Conservation (phyloP, 2,797 vertebrate species). For the Ctenochaetus hawaiiensis region DNA sequence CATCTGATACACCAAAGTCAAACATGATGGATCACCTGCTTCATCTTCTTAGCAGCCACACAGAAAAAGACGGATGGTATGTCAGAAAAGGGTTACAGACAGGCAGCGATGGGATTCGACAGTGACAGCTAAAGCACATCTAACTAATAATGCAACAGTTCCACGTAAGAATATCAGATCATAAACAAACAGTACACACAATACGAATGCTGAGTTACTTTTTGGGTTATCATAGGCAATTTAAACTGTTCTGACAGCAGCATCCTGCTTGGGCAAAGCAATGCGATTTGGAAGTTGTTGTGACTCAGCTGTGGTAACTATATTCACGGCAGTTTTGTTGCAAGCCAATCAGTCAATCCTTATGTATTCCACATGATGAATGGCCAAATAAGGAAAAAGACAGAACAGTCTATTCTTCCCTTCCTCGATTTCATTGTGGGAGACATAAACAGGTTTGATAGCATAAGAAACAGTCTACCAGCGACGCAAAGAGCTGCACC, state of each 20-base stretch:
- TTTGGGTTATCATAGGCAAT: neutral
- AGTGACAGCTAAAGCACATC: constrained; percentile 29
- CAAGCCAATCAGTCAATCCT: neutral
- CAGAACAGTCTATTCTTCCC: neutral
- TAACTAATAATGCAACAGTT: constrained; percentile 37
- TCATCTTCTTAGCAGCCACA: neutral
- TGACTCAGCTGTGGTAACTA: neutral
- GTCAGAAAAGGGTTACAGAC: constrained; percentile 31
- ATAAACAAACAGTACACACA: constrained; percentile 13
- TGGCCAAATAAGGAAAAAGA: constrained; percentile 7
- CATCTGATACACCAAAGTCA: constrained; percentile 38
- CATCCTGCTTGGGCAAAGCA: neutral
- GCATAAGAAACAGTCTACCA: neutral
- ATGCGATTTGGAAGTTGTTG: neutral
- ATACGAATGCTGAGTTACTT: neutral
- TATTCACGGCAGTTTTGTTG: neutral
- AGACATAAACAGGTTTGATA: constrained; percentile 28
- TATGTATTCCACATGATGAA: constrained; percentile 20
- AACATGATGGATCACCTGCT: constrained; percentile 63
- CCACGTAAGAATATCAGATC: constrained; percentile 11
- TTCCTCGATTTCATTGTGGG: constrained; percentile 1
- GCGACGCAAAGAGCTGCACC: constrained; percentile 13
- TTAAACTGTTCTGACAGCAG: neutral
- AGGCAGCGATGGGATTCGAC: constrained; percentile 10
- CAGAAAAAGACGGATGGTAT: constrained; percentile 38